A percentile compares a stretch with the other conserved stretches of the same genome.
Evolutionary conservation across 2,888 invertebrate species (phyloP).

Genomic region (Toxonevra muliebris): DNA sequence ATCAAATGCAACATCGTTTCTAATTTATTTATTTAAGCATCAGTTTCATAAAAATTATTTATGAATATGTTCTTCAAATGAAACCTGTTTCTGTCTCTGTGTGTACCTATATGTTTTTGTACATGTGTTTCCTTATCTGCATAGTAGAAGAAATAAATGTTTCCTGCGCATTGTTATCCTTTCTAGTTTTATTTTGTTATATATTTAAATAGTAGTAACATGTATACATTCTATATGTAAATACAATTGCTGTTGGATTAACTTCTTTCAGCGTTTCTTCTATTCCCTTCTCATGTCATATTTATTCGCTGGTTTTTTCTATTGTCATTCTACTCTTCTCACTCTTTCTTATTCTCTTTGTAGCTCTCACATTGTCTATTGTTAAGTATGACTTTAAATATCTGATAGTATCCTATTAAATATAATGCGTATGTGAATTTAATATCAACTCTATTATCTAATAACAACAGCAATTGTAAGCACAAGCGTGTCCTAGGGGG

Average conservation of each 20-base stretch:
- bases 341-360: neutral
- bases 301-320: neutral
- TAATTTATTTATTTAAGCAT: no score
- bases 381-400: neutral
- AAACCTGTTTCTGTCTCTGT: conserved; percentile 5
- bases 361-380: neutral
- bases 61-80: no score
- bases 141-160: no score
- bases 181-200: no score
- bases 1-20: no score
- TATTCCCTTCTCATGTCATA: neutral
- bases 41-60: no score
- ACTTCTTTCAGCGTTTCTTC: neutral
- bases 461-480: neutral
- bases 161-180: no score
- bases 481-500: neutral
- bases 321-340: neutral
- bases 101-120: neutral
- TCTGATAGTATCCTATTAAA: neutral
- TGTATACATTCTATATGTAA: conserved; percentile 7
- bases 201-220: no score
- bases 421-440: conserved; percentile 1
- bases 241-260: conserved; percentile 13
- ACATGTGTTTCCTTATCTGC: no score
- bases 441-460: neutral